Conservation (phyloP, 2,888 invertebrate species). For the Calameuta filiformis region DNA sequence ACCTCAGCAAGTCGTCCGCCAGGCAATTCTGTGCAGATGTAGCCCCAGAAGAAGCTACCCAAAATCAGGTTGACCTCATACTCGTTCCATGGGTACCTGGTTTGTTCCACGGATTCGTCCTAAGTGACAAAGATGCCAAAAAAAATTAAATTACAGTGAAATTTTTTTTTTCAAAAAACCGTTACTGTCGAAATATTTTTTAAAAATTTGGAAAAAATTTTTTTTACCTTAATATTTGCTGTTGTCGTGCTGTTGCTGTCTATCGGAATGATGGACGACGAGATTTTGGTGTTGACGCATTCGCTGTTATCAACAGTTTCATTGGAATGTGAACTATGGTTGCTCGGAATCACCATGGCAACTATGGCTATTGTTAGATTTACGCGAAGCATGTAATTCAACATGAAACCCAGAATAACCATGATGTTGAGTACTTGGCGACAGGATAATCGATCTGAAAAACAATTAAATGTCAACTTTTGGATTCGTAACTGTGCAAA, state of each 20-base stretch:
- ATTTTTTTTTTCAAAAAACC: no score
- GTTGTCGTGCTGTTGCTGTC: constrained; percentile 1
- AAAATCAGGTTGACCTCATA: constrained; percentile 83
- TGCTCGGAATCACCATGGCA: constrained; percentile 74
- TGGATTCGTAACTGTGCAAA: rapidly evolving
- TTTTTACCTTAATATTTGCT: background rate
- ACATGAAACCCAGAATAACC: constrained; percentile 89
- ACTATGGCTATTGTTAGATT: constrained; percentile 90
- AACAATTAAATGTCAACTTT: no score
- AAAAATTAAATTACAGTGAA: background rate
- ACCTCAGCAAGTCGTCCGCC: constrained; percentile 88
- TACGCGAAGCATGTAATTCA: constrained; percentile 89
- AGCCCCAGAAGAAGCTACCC: constrained; percentile 93
- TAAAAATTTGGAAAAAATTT: background rate
- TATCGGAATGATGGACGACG: constrained; percentile 8
- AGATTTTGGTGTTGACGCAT: background rate
- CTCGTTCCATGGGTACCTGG: constrained; percentile 81
- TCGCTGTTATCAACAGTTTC: constrained; percentile 12
- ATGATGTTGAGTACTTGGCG: constrained; percentile 84
- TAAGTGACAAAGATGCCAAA: constrained; percentile 1
- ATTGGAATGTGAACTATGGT: constrained; percentile 38
- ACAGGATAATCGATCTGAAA: constrained; percentile 78
- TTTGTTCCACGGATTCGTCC: constrained; percentile 35
- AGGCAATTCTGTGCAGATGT: constrained; percentile 88
- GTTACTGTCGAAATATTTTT: background rate